Evolutionary conservation across 2,113 vertebrate genomes (phyloP).

Genomic region (Eleginops maclovinus): DNA sequence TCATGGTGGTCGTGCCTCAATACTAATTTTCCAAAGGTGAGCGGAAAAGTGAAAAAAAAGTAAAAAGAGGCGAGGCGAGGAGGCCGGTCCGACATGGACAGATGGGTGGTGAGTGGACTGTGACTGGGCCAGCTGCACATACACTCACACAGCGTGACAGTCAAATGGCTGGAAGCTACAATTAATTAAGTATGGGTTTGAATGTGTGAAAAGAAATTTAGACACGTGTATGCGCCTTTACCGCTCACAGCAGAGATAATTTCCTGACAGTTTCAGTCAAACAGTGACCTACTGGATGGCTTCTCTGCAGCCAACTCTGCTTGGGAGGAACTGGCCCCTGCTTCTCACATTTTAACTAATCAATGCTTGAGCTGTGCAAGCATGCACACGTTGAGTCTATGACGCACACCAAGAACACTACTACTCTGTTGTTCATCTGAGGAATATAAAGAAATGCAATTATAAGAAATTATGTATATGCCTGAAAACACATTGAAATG

Average conservation of each 20-base stretch:
- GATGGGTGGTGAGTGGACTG: slow-evolving; percentile 79
- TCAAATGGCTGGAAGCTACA: slow-evolving; percentile 78
- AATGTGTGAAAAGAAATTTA: slow-evolving; percentile 66
- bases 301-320: slow-evolving; percentile 41
- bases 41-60: slow-evolving; percentile 17
- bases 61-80: slow-evolving; percentile 32
- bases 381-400: neutral
- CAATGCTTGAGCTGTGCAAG: neutral
- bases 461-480: neutral
- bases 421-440: neutral
- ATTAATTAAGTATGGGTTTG: slow-evolving; percentile 78
- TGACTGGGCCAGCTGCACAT: slow-evolving; percentile 77
- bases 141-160: slow-evolving; percentile 72
- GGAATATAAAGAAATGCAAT: neutral
- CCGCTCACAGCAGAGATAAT: slow-evolving; percentile 50
- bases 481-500: neutral
- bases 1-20: slow-evolving; percentile 18
- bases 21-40: slow-evolving; percentile 52
- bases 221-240: slow-evolving; percentile 61
- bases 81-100: slow-evolving; percentile 74
- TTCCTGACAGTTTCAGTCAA: slow-evolving; percentile 48
- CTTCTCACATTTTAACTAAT: slow-evolving; percentile 24
- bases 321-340: slow-evolving; percentile 25
- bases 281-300: slow-evolving; percentile 44
- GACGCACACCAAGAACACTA: neutral